phyloP scores from a whole-genome alignment of 2,797 vertebrate species.

The Balearica regulorum region DNA sequence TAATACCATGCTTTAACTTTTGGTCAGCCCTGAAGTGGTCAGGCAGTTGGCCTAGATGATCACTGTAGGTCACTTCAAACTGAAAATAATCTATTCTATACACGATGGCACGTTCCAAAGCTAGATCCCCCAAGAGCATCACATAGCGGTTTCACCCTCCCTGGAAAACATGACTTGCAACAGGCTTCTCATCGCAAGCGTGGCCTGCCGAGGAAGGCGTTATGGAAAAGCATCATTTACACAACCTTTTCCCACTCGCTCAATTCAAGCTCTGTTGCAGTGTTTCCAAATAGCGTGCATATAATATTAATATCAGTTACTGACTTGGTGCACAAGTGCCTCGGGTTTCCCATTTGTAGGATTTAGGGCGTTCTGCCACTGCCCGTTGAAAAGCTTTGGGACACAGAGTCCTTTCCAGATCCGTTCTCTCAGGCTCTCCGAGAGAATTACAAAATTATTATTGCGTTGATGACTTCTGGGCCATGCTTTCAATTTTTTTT shows the following conservation, averaged over 20 bases:
- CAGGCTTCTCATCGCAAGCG: not conserved
- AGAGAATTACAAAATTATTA: not conserved
- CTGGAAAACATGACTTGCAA: not conserved
- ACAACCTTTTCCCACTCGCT: not conserved
- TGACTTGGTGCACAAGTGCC: not conserved
- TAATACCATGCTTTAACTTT: not conserved
- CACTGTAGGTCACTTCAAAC: not conserved
- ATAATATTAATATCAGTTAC: not conserved
- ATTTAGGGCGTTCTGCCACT: not conserved
- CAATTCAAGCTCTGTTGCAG: rapidly evolving
- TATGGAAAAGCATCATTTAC: not conserved
- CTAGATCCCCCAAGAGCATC: not conserved
- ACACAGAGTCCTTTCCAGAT: not conserved
- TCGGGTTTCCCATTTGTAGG: not conserved
- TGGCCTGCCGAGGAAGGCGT: rapidly evolving
- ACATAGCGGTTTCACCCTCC: not conserved
- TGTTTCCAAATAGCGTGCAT: not conserved
- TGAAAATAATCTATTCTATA: not conserved
- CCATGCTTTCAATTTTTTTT: not conserved
- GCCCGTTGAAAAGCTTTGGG: not conserved
- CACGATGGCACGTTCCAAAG: not conserved
- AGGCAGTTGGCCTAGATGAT: not conserved
- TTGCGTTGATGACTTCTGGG: not conserved
- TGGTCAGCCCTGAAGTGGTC: not conserved
- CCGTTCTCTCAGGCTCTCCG: not conserved